phyloP scores from a whole-genome alignment of 2,888 invertebrate species.

The Lumbricus terrestris region DNA sequence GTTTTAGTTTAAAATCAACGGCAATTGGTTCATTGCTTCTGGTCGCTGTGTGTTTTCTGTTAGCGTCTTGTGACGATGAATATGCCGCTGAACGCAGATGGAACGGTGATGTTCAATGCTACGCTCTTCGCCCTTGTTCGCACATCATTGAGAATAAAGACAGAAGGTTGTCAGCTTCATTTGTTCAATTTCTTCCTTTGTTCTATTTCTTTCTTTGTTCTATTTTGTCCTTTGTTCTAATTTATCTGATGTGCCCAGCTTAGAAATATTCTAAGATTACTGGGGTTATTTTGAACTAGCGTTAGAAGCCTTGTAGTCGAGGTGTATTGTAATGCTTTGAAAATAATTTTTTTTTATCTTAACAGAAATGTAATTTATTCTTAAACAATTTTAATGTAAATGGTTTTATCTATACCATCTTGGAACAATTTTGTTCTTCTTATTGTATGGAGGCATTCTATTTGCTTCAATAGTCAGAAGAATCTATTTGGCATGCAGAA shows the following conservation, averaged over 20 bases:
- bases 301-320: background rate
- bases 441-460: background rate
- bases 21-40: background rate
- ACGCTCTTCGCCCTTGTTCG: slow-evolving; percentile 96
- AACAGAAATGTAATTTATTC: background rate
- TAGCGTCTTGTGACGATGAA: slow-evolving; percentile 96
- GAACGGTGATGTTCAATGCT: slow-evolving; percentile 97
- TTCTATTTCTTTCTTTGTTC: background rate
- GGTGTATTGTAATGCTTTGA: background rate
- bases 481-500: too few species aligned
- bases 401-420: background rate
- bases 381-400: background rate
- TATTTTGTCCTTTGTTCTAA: background rate
- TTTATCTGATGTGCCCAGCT: background rate
- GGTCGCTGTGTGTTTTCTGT: background rate
- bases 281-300: background rate
- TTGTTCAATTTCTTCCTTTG: background rate
- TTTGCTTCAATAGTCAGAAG: background rate
- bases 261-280: background rate
- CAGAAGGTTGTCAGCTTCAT: slow-evolving; percentile 67
- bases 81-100: slow-evolving; percentile 98
- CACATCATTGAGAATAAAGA: slow-evolving; percentile 92
- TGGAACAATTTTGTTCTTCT: background rate
- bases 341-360: background rate
- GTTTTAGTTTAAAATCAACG: background rate